Evolutionary conservation across 1,140 invertebrate species (phyloP), one percentile per base, ranked within the genome.

Genomic region (Papilio glaucus): DNA sequence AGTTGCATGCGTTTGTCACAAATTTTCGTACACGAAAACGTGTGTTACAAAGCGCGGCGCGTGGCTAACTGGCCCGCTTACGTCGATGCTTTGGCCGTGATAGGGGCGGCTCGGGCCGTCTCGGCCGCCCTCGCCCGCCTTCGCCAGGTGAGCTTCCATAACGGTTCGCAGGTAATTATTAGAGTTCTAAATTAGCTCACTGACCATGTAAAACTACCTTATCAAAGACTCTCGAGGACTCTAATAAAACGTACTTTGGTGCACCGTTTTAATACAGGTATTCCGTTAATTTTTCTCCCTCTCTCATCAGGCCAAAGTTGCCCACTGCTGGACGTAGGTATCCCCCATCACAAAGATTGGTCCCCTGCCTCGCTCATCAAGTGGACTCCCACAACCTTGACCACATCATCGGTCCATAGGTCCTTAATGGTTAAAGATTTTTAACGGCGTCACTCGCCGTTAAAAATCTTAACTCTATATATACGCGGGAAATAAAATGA

Each of bases 151-250:
- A 85, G 83, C 77, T 82, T 77, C 61, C 69, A 72, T 62, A 57
- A 62, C 42, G 67, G 73, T 73, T 72, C 72, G 75, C 75, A 84
- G 78, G 81, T 86, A 88, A 86, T 89, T 89, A 91, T 91, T 91
- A 89, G 80, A 76, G 77, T 88, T 81, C 85, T 82, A 86, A 91
- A 91, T 88, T 90, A 91, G 85, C 87, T 85, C 86, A 82, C 83
- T 90, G 87, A 87, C 89, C 86, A 86, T 86, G 79, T 80, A 61
- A 79, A 85, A 84, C 67, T 84, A 86, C 82, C 80, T 85, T 85
- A 82, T 87, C 79, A 85, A 87, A 84, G 80, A 65, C 73, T 86
- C 80, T 84, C 63, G 57, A 77, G 70, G 80, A 69, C n/a, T n/a
- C n/a, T n/a, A n/a, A n/a, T 80, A 80, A 85, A 76, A 82, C 72